Evolutionary conservation across 1,140 invertebrate species (phyloP).

Genomic region (Helicoverpa zea): DNA sequence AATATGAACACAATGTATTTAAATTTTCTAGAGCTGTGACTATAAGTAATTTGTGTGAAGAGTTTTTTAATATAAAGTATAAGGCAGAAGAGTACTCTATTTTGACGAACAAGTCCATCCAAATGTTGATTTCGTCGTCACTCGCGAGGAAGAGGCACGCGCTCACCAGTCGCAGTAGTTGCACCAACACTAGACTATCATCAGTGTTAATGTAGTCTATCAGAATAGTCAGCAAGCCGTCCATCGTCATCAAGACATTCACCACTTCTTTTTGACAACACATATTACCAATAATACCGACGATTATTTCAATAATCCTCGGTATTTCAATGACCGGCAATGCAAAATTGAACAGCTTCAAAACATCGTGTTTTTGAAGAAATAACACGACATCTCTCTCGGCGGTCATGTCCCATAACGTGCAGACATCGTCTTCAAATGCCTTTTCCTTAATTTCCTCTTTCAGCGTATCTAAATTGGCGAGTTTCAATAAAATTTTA

Average conservation of each 20-base stretch:
- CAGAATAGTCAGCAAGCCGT: constrained; percentile 83
- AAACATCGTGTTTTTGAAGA: constrained; percentile 89
- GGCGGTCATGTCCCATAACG: constrained; percentile 93
- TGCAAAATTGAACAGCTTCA: constrained; percentile 87
- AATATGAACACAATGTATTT: constrained; percentile 85
- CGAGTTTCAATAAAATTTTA: constrained; percentile 88
- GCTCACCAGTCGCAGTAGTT: constrained; percentile 89
- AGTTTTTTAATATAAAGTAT: constrained; percentile 90
- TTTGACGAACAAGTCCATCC: constrained; percentile 85
- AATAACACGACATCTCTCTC: constrained; percentile 91
- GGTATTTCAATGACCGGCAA: constrained; percentile 84
- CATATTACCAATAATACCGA: constrained; percentile 92
- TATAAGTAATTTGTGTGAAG: constrained; percentile 88
- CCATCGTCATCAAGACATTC: constrained; percentile 75
- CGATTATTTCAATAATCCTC: constrained; percentile 90
- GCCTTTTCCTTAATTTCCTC: constrained; percentile 85
- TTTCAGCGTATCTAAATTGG: constrained; percentile 80
- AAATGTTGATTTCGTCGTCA: constrained; percentile 77
- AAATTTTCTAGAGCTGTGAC: constrained; percentile 86
- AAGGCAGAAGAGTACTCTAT: constrained; percentile 87
- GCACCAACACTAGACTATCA: constrained; percentile 89
- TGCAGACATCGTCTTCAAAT: constrained; percentile 91
- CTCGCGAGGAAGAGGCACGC: constrained; percentile 86
- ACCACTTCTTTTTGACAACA: constrained; percentile 87
- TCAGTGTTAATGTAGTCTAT: constrained; percentile 87